Base-by-base conservation (phyloP, 1,140 invertebrate genomes). In the Dolichoris vasculosae region DNA sequence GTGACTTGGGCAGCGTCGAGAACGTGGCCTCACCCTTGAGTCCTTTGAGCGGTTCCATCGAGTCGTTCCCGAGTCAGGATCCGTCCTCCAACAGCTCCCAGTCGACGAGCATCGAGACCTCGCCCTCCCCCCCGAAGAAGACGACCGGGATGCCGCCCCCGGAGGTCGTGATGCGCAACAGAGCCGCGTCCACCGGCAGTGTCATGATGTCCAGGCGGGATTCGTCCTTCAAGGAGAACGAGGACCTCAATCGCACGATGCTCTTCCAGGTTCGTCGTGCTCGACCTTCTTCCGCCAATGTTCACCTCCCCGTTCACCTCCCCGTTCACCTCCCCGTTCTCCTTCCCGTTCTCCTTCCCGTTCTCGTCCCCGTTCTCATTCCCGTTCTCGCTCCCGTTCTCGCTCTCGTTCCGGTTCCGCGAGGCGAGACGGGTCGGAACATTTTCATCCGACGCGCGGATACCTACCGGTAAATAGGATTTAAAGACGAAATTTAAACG, bases 171-270 rank as follows among this genome's bases (percentile, higher is more conserved):
- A 94, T 94, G 92, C 90, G 94, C 81, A 93, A 90, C 84, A 87
- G 94, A 9, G 94, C 94, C 0, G 91, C 93, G 17, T 94, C 94
- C 9, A 94, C 92, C 0, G 94, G 94, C 20, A 94, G 92, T 79
- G 92, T 92, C 3, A 85, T 92, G 67, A 89, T 86, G 15, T 20
- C 89, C 15, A 90, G 93, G n/a, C 90, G 92, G 40, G 92, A 92
- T 87, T 93, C 93, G 0, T 38, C 87, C 7, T 43, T 77, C 1
- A 92, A 89, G 85, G 88, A 87, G 46, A 89, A 87, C 30, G 94
- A 95, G 17, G 96, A 97, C 82, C 96, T 97, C 87, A 99, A 99
- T 94, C 95, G 97, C 38, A 98, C 97, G 2, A 99, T 99, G 98
- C 94, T 99, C 17, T 96, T 96, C 90, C 96, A 98, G 91, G 96